Conservation (phyloP, 2,113 vertebrate species). For the Elanoides forficatus region DNA sequence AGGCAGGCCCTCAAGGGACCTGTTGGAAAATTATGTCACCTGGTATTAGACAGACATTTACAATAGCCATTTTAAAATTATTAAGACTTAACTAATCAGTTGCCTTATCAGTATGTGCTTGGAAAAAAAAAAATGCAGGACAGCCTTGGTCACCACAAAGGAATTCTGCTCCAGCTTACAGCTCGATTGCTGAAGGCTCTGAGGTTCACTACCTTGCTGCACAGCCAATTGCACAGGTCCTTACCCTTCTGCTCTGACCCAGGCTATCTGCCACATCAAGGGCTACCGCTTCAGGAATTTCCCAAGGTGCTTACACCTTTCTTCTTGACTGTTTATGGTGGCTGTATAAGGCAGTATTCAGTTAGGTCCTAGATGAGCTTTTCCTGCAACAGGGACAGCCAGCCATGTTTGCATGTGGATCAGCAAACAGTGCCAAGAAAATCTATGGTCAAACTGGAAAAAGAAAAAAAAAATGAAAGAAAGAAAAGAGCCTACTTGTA, state of each 20-base stretch:
- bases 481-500: neutral
- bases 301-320: neutral
- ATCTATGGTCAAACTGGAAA: neutral
- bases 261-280: neutral
- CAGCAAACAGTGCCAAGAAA: neutral
- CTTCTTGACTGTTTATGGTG: neutral
- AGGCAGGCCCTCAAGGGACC: fast-evolving
- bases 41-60: neutral
- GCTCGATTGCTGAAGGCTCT: neutral
- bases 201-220: neutral
- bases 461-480: neutral
- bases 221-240: fast-evolving
- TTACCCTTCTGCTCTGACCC: neutral
- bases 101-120: neutral
- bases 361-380: neutral
- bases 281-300: neutral
- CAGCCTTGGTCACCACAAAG: neutral
- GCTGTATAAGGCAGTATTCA: neutral
- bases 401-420: neutral
- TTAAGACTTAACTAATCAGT: neutral
- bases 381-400: neutral
- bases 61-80: neutral
- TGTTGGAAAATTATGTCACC: neutral
- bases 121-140: neutral
- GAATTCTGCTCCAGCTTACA: neutral